Conservation (phyloP, 2,888 invertebrate species). For the Leptogaster cylindrica region DNA sequence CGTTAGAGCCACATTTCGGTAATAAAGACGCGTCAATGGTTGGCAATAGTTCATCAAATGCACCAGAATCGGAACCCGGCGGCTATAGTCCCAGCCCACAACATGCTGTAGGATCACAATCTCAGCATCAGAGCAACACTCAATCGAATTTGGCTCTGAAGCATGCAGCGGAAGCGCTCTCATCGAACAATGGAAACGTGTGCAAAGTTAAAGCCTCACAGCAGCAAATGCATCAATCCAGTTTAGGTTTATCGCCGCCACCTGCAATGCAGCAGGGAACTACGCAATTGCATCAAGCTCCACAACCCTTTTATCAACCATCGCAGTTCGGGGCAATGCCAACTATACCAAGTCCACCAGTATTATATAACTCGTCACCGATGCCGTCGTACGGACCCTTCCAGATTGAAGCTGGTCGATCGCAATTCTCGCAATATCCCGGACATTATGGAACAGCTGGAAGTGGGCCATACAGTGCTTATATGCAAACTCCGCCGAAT, state of each 20-base stretch:
- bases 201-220: conserved; percentile 86
- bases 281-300: conserved; percentile 62
- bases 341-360: conserved; percentile 85
- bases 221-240: conserved; percentile 67
- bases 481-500: conserved; percentile 69
- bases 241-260: conserved; percentile 66
- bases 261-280: conserved; percentile 67
- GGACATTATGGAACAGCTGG: conserved; percentile 69
- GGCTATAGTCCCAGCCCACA: conserved; percentile 65
- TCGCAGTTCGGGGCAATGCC: conserved; percentile 79
- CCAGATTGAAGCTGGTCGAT: conserved; percentile 75
- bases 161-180: conserved; percentile 62
- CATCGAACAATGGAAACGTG: conserved; percentile 70
- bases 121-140: conserved; percentile 61
- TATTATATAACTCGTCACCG: conserved; percentile 80
- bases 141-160: conserved; percentile 59
- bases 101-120: conserved; percentile 55
- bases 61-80: conserved; percentile 62
- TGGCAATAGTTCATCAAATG: conserved; percentile 16
- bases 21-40: conserved; percentile 43
- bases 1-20: conserved; percentile 62
- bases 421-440: conserved; percentile 81
- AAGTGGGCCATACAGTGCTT: conserved; percentile 71
- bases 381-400: conserved; percentile 81
- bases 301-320: conserved; percentile 71